A percentile compares a stretch with the other conserved stretches of the same genome.
Conservation (phyloP, 2,888 invertebrate species). For the Pseudococcus longispinus region DNA sequence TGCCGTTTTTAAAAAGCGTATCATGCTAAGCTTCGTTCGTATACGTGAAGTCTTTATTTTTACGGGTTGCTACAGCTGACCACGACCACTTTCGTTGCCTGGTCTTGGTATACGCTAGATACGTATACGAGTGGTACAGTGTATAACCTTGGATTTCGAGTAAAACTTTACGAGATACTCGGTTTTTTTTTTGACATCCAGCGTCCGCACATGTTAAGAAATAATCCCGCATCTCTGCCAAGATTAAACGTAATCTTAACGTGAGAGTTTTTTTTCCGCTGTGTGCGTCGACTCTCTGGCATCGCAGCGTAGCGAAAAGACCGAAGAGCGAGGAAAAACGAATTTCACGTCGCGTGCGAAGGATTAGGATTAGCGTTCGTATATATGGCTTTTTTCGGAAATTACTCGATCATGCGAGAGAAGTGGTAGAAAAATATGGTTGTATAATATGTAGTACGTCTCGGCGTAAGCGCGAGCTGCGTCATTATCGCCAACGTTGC, state of each 20-base stretch:
- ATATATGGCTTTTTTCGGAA: neutral
- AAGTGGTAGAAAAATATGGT: neutral
- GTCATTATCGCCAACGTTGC: neutral
- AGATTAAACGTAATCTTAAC: slow-evolving; percentile 29
- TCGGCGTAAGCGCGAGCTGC: neutral
- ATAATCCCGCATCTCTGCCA: slow-evolving; percentile 27
- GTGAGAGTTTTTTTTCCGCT: neutral
- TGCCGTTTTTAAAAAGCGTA: neutral
- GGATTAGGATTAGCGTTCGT: neutral
- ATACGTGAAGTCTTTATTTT: slow-evolving; percentile 13
- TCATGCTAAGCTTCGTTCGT: neutral
- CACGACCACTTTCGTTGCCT: neutral
- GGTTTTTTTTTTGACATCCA: neutral
- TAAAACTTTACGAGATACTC: neutral
- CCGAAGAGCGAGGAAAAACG: neutral
- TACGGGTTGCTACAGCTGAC: neutral
- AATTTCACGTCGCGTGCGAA: slow-evolving; percentile 1
- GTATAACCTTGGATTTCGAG: neutral
- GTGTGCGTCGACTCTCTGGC: neutral
- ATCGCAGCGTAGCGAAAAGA: neutral
- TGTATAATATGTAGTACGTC: neutral
- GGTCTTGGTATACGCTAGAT: neutral
- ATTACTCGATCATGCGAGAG: neutral
- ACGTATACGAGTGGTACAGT: neutral
- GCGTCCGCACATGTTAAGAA: slow-evolving; percentile 37